Evolutionary conservation across 2,113 vertebrate genomes (phyloP), one percentile per base, ranked within the genome.

Genomic region (Promerops cafer): DNA sequence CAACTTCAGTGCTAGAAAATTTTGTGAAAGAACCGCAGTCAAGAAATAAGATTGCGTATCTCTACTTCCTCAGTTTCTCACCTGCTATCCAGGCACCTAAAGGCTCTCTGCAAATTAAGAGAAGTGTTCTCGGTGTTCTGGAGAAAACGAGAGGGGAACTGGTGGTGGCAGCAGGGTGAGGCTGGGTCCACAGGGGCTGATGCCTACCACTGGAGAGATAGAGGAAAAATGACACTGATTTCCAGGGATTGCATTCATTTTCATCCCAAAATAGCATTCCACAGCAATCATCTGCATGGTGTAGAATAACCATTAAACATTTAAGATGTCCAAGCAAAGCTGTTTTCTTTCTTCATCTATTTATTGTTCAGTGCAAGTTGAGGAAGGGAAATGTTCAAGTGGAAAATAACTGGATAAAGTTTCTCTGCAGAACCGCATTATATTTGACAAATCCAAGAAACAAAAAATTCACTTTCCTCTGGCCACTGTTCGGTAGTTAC

Each of bases 61-160:
- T 59, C 20, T 7, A 18, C 28, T 83, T 82, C 33, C 27, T 64
- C 35, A 79, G 18, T 35, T 30, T 63, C 13, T 70, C 13, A 70
- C 12, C 16, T 87, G 11, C 21, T 80, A 31, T 3, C 14, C 18
- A 69, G 40, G 7, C 39, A 31, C 16, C 17, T 50, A 40, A 70
- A 6, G 8, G 20, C 10, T 90, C 30, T 76, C 53, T 80, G 60
- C 8, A 64, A 30, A 53, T 42, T 42, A 42, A 52, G 14, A n/a
- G 23, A 40, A n/a, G 11, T 11, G 14, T 16, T 64, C 47, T 64
- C 35, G 0, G 0, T 14, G 16, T 9, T 42, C 35, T 31, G 10
- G 35, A 52, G 11, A 37, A 44, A 59, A 50, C 0, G 0, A 31
- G 16, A 66, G 11, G 13, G 13, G 17, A 59, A 5, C 16, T 1